Base-by-base conservation (phyloP, 2,888 invertebrate species). In the Spilarctia lutea region DNA sequence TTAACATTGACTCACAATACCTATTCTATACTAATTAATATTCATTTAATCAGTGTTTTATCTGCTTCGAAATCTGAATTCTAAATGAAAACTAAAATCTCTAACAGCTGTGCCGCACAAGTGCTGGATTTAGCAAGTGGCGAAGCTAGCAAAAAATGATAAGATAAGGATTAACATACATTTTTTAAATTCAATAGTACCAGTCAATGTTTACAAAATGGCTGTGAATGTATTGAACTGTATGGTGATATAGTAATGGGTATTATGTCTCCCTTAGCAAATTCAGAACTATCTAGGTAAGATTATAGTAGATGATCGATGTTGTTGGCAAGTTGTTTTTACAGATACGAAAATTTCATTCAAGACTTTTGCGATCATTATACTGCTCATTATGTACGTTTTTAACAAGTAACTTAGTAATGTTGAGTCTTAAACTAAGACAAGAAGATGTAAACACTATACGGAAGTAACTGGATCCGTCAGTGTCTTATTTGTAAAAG, bases 391-490 rank as follows among this genome's bases (percentile, higher is more conserved):
- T 56, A 56, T 4, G 6, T 13, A 56, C 8, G 13, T 27, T 56
- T 13, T n/a, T 56, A 3, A 56, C 56, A 11, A 6, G 6, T 13
- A 24, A 52, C 56, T 56, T 27, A 52, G 48, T 16, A n/a, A 56
- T 10, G n/a, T 56, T 56, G 52, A n/a, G 3, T 56, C 11, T 56
- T 56, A n/a, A n/a, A 11, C 11, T 3, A 11, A 60, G 27, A 13
- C 60, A 27, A 60, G n/a, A 27, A 60, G n/a, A 27, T 27, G 16
- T 60, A 13, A 48, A 20, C 20, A 48, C 3, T 60, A 60, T 60
- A 60, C 60, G 60, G 60, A 60, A 27, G 60, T 60, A 60, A 60
- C 60, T 60, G 16, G 60, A 60, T 27, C 27, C 60, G 60, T 60
- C 6, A 27, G 60, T 60, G 13, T 30, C 30, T 56, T 56, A n/a